A percentile compares a stretch with the other conserved stretches of the same genome.
These are phyloP conservation scores for Lycorma delicatula DNA, from an alignment of 1,140 invertebrate genomes.

Conservation along the genomic window DNA sequence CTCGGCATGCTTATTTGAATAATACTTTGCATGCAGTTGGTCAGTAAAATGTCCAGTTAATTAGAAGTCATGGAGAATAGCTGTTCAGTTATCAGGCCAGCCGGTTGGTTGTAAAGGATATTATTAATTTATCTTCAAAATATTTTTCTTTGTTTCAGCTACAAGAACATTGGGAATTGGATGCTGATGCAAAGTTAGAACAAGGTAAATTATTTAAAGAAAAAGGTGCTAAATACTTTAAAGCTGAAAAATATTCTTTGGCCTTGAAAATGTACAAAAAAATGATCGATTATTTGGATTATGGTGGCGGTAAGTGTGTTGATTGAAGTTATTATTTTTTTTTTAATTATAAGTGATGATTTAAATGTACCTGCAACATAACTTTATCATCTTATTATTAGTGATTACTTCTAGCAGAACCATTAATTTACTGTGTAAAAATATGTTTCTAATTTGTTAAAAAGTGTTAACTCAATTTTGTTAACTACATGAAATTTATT, in stretches of 20 bases:
- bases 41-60: no score
- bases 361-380: no score
- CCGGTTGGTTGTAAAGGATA: background rate
- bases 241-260: constrained; percentile 61
- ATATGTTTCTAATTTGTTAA: background rate
- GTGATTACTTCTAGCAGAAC: no score
- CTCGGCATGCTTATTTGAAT: no score
- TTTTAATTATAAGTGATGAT: constrained; percentile 10
- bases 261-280: constrained; percentile 87
- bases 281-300: constrained; percentile 49
- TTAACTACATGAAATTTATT: background rate
- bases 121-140: constrained; percentile 15
- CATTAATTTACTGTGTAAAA: background rate
- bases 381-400: no score
- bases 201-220: constrained; percentile 77
- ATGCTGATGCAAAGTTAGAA: constrained; percentile 65
- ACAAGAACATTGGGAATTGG: constrained; percentile 74
- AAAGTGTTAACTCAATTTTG: background rate
- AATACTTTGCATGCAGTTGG: no score
- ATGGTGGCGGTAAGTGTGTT: constrained; percentile 32
- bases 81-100: no score
- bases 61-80: no score
- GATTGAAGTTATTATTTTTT: constrained; percentile 13
- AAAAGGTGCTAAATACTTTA: constrained; percentile 88
- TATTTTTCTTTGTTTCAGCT: constrained; percentile 38